These are phyloP conservation scores for Gila orcuttii DNA, from an alignment of 2,113 vertebrate genomes.

Conservation along the genomic window DNA sequence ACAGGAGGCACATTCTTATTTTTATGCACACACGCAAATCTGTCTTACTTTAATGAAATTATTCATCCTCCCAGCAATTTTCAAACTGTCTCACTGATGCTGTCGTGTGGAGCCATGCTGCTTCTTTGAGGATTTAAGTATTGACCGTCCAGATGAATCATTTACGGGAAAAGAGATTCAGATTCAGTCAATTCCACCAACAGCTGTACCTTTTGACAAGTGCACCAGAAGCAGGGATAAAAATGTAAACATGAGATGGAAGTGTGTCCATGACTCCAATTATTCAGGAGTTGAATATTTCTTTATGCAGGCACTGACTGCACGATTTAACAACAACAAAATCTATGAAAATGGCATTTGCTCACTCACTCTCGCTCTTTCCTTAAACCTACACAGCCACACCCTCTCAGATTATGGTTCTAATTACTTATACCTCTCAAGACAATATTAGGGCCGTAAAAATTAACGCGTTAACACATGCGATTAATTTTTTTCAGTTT, in stretches of 20 bases:
- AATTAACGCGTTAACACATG: no score
- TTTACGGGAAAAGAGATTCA: constrained; percentile 43
- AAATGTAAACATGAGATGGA: constrained; percentile 52
- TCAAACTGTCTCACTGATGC: constrained; percentile 16
- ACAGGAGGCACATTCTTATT: not conserved
- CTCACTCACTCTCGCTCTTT: not conserved
- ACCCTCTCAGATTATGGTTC: not conserved
- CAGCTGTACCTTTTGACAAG: constrained; percentile 45
- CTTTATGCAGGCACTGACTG: not conserved
- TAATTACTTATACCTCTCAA: not conserved
- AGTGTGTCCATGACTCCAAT: not conserved
- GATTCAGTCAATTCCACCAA: constrained; percentile 41
- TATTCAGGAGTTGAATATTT: constrained; percentile 21
- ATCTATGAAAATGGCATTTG: constrained; percentile 19
- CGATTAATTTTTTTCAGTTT: no score
- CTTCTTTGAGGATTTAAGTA: constrained; percentile 35
- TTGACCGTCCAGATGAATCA: constrained; percentile 49
- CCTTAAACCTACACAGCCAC: not conserved
- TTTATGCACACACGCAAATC: not conserved
- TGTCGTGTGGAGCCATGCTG: constrained; percentile 9
- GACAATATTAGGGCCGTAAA: no score
- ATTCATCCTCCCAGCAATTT: constrained; percentile 24
- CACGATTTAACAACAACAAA: constrained; percentile 10
- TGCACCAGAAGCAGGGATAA: constrained; percentile 36
- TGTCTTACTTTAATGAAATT: constrained; percentile 21